These are phyloP conservation scores for Lasioglossum oenotherae DNA, from an alignment of 2,888 invertebrate genomes.

Conservation along the genomic window DNA sequence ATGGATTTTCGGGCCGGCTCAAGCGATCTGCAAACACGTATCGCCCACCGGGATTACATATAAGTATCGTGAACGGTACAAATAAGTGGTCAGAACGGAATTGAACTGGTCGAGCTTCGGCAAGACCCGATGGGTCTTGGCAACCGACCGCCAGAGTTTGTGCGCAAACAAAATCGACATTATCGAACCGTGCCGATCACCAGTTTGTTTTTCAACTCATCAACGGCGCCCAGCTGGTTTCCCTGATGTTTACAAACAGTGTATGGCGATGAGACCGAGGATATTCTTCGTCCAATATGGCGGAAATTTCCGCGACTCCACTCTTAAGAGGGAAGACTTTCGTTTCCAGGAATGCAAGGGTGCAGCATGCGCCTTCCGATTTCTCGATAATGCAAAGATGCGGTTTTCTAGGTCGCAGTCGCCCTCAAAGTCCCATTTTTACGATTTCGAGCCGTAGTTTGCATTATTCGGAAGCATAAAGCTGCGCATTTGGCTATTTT, in stretches of 20 bases:
- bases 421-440: no score
- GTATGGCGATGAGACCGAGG: no score
- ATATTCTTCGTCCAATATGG: no score
- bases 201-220: constrained; percentile 11
- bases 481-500: no score
- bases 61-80: constrained; percentile 51
- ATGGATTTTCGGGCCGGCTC: constrained; percentile 47
- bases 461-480: no score
- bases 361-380: no score
- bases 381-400: no score
- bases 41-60: constrained; percentile 45
- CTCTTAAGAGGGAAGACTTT: no score
- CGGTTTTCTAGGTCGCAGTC: no score
- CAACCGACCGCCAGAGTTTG: constrained; percentile 15
- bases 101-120: constrained; percentile 21
- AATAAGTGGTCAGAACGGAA: constrained; percentile 46
- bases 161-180: constrained; percentile 13
- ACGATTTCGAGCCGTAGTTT: no score
- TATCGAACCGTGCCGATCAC: constrained; percentile 12
- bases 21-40: constrained; percentile 64
- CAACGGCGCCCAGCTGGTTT: not conserved
- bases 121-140: not conserved
- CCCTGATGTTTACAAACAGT: not conserved
- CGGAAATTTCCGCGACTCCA: no score
- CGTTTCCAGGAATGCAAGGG: no score